Base-by-base conservation (phyloP, 2,113 vertebrate genomes). In the Syngnathus scovelli region DNA sequence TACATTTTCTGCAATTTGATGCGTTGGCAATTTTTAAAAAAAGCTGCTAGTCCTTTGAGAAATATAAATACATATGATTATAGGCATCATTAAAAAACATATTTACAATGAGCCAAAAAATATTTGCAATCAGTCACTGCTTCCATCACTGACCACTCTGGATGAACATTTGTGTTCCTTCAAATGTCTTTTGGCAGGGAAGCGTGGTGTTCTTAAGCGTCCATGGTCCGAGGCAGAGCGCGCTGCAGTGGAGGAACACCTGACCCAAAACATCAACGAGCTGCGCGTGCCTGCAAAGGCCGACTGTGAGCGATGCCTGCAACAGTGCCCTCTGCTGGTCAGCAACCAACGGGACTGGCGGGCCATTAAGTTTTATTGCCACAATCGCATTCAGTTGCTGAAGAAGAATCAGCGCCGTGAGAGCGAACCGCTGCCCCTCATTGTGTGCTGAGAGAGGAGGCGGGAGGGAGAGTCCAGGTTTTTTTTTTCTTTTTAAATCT, bases 261-360 rank as follows among this genome's bases (percentile, higher is more conserved):
- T 93, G 67, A 90, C 88, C 48, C 86, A 68, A 27, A 92, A 92
- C 84, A 93, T 93, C 70, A 79, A 81, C 0, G 90, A 92, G 75
- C 88, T 92, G 19, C 83, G 89, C 0, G 91, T 91, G 66, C 92
- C 92, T 0, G 91, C 91, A 2, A 93, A 93, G 81, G 92, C 92
- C 0, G 92, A 93, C 84, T 93, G 92, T 0, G 92, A 93, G 76
- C 89, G 91, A 70, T 92, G 90, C 77, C 78, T 93, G 68, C 89
- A 92, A 83, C 86, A 84, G 84, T 92, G 90, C 75, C 92, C 92
- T 67, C 85, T 93, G 67, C 84, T 93, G 83, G 90, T 90, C 76
- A 89, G 72, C 83, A 93, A 92, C 85, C 89, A 90, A 61, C 89
- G 92, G 0, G 92, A 93, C 89, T 93, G 92, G 91, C 78, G 90